A percentile compares a stretch with the other conserved stretches of the same genome.
phyloP scores from a whole-genome alignment of 2,888 invertebrate species.

The Bruchidius siliquastri region DNA sequence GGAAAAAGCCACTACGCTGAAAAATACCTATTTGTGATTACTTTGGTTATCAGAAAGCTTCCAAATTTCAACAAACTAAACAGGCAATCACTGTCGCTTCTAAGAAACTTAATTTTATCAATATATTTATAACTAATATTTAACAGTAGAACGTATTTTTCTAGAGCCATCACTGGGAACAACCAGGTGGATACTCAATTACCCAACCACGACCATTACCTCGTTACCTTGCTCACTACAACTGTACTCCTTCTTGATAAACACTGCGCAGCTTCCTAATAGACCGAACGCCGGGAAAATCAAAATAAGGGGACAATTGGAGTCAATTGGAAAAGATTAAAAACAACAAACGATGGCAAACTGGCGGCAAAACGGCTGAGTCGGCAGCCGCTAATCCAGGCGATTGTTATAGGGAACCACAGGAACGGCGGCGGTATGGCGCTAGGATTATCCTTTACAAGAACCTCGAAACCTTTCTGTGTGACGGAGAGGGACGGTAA shows the following conservation, averaged over 20 bases:
- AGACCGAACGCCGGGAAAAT: background rate
- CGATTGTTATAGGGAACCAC: conserved; percentile 1
- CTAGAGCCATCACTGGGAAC: too few species aligned
- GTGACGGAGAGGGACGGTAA: background rate
- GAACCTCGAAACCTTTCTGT: background rate
- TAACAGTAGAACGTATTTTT: too few species aligned
- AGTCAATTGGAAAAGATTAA: conserved; percentile 6
- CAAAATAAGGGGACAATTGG: conserved; percentile 1
- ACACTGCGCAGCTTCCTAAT: background rate
- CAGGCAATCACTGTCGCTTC: too few species aligned
- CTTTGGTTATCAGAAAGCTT: too few species aligned
- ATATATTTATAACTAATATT: too few species aligned
- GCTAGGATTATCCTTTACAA: conserved; percentile 2
- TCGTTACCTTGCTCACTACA: background rate
- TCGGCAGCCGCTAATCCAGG: conserved; percentile 6
- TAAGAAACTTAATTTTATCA: too few species aligned
- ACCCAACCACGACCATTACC: background rate
- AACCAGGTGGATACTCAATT: background rate
- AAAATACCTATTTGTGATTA: too few species aligned
- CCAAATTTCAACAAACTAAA: too few species aligned
- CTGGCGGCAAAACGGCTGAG: conserved; percentile 6
- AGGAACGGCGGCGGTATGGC: background rate
- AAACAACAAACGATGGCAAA: conserved; percentile 4
- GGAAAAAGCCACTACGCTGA: too few species aligned
- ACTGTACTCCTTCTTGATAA: background rate